phyloP scores from a whole-genome alignment of 2,113 vertebrate species.

The Neolamprologus tretocephalus region DNA sequence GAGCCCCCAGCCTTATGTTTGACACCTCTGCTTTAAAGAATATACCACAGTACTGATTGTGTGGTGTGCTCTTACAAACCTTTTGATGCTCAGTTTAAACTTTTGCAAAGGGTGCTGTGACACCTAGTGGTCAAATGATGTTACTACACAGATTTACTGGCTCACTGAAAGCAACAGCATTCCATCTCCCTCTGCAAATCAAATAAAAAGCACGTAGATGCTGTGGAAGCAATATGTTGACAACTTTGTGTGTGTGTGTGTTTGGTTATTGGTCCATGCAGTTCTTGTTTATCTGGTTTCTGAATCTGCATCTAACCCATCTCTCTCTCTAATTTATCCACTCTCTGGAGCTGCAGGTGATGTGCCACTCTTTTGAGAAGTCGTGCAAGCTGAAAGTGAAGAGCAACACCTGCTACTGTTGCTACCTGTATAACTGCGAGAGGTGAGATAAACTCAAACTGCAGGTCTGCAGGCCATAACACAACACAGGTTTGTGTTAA shows the following conservation, averaged over 20 bases:
- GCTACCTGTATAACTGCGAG: conserved; percentile 85
- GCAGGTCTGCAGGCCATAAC: background rate
- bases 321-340: background rate
- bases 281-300: background rate
- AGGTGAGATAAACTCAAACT: conserved; percentile 68
- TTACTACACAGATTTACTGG: background rate
- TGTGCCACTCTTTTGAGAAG: conserved; percentile 72
- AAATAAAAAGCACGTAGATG: background rate
- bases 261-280: background rate
- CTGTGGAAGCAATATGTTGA: background rate
- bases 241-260: background rate
- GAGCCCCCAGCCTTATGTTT: background rate
- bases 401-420: conserved; percentile 93
- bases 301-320: background rate
- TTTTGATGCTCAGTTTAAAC: background rate
- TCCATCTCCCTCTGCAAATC: background rate
- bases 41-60: background rate
- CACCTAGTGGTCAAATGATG: conserved; percentile 22
- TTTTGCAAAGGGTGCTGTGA: background rate
- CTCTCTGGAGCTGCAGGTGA: conserved; percentile 68
- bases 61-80: background rate
- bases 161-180: background rate
- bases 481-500: background rate
- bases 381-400: conserved; percentile 80
- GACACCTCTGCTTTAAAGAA: background rate